Conservation (phyloP, 1,140 invertebrate species). For the Phymorhynchus buccinoides region DNA sequence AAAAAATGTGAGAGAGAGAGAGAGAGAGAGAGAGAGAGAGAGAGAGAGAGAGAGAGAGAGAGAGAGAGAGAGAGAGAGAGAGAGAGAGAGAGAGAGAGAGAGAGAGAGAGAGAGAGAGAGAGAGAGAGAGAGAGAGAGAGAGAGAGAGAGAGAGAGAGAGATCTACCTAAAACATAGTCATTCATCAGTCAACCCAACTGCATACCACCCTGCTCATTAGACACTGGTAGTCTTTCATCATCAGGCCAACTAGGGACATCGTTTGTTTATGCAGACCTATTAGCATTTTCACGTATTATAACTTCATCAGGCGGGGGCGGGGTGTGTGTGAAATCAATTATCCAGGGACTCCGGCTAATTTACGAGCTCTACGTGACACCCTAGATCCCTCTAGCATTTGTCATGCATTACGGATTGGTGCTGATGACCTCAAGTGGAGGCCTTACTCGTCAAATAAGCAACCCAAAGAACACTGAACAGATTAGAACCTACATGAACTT, state of each 20-base stretch:
- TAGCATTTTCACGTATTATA: not conserved
- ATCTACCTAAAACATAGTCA: not conserved
- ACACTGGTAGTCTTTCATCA: not conserved
- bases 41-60: not conserved
- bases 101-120: constrained; percentile 25
- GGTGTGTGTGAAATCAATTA: not conserved
- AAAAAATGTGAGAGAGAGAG: not conserved
- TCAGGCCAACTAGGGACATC: not conserved
- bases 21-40: not conserved
- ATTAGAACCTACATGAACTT: too few relatives aligned
- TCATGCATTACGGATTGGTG: not conserved
- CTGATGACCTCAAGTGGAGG: not conserved
- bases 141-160: constrained; percentile 31
- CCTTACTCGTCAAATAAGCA: not conserved
- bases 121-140: constrained; percentile 18
- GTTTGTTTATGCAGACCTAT: not conserved
- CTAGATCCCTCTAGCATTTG: not conserved
- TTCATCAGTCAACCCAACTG: too few relatives aligned
- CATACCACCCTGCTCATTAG: not conserved
- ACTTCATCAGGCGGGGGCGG: not conserved
- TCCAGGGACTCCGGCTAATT: not conserved
- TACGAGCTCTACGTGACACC: not conserved
- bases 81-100: constrained; percentile 16
- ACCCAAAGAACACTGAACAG: too few relatives aligned
- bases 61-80: constrained; percentile 30